Conservation (phyloP, 2,113 vertebrate genomes). For the Fulica atra region DNA sequence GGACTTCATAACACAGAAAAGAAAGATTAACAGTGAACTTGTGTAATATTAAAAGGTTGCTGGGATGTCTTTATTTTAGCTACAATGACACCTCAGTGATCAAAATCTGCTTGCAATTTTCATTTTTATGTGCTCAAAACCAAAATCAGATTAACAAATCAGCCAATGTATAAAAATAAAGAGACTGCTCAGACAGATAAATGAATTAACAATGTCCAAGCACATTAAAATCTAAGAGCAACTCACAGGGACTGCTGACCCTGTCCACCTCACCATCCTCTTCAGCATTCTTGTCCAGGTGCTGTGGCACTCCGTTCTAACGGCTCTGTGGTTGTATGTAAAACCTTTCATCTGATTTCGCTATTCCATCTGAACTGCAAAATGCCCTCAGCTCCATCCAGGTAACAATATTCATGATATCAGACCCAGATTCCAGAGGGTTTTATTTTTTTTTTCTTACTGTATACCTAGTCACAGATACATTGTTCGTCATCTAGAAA, state of each 20-base stretch:
- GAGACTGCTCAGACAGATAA: background rate
- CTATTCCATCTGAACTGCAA: background rate
- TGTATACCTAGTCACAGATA: background rate
- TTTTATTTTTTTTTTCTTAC: background rate
- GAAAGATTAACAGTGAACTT: background rate
- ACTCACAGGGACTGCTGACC: background rate
- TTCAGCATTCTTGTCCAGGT: background rate
- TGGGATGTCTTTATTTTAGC: background rate
- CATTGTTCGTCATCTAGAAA: background rate
- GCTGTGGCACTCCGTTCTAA: background rate
- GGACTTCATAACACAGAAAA: background rate
- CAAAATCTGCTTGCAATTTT: background rate
- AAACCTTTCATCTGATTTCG: background rate
- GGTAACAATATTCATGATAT: background rate
- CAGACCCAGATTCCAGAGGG: background rate
- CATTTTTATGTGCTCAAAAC: background rate
- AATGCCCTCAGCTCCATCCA: background rate
- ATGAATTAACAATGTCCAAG: background rate
- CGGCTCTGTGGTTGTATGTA: rapidly evolving
- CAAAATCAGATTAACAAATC: background rate
- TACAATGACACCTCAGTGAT: background rate
- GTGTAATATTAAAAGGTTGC: background rate
- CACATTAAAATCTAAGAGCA: background rate
- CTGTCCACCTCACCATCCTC: background rate
- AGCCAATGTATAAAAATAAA: background rate